Percentiles rank a stretch among this genome's conserved stretches.
Evolutionary conservation across 1,140 invertebrate genomes (phyloP).

Genomic region (Venturia canescens): DNA sequence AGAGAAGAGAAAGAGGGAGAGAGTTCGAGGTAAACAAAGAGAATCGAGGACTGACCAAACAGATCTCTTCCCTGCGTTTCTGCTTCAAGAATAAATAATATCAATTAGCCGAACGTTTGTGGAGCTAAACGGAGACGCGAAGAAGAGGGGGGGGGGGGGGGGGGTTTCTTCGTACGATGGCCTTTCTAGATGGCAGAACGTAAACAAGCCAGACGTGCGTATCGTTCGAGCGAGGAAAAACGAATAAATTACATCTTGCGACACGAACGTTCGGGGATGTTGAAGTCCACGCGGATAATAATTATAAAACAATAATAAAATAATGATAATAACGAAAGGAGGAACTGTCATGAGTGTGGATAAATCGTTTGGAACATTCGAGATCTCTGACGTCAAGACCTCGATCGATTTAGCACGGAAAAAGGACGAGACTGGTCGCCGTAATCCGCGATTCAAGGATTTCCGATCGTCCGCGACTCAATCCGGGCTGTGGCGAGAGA

Average conservation of each 20-base stretch:
- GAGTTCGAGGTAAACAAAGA: neutral
- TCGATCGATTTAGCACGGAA: neutral
- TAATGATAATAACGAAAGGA: neutral
- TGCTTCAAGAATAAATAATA: neutral
- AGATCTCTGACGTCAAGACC: conserved; percentile 15
- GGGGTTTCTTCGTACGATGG: neutral
- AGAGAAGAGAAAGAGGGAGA: neutral
- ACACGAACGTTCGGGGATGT: neutral
- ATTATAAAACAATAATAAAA: neutral
- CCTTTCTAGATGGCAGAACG: conserved; percentile 6
- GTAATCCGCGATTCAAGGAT: neutral
- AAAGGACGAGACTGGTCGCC: neutral
- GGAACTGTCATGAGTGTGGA: neutral
- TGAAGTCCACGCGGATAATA: neutral
- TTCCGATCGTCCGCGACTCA: neutral
- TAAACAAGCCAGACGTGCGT: neutral
- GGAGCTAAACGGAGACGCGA: neutral
- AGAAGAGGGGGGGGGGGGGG: neutral
- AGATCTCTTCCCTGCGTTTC: neutral
- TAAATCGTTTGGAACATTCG: conserved; percentile 9
- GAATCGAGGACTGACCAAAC: neutral
- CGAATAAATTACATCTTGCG: neutral
- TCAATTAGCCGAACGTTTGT: neutral
- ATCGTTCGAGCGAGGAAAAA: neutral
- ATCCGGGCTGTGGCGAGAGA: neutral